These are phyloP conservation scores for Helicoverpa assulta DNA, from an alignment of 2,888 invertebrate species.

Conservation along the genomic window DNA sequence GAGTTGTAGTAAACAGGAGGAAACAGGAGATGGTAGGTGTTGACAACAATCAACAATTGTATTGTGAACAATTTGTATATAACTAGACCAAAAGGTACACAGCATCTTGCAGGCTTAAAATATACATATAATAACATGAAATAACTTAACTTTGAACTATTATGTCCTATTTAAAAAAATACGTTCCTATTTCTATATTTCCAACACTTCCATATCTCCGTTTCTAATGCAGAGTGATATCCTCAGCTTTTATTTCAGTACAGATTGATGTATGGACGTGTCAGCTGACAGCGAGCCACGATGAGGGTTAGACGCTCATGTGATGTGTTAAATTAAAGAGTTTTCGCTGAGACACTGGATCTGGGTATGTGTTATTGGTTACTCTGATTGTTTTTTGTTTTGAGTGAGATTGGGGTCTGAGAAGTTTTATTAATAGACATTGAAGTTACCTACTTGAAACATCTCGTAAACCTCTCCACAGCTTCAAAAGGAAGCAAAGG, in stretches of 20 bases:
- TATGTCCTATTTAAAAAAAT: background rate
- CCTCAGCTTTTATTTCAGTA: background rate
- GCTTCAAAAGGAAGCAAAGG: too few species aligned
- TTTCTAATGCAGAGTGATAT: background rate
- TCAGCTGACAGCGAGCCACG: constrained; percentile 17
- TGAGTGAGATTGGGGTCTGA: background rate
- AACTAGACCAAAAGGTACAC: too few species aligned
- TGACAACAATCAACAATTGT: too few species aligned
- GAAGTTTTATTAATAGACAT: background rate
- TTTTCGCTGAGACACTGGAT: constrained; percentile 1
- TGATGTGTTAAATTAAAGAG: constrained; percentile 23
- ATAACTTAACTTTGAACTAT: background rate
- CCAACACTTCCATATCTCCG: background rate
- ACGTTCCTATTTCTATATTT: background rate
- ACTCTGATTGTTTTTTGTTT: background rate
- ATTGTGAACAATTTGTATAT: too few species aligned
- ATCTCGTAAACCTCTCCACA: too few species aligned
- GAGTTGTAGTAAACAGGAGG: too few species aligned
- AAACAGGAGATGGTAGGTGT: background rate
- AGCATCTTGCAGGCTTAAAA: too few species aligned
- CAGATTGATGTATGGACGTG: constrained; percentile 19
- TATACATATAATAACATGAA: too few species aligned
- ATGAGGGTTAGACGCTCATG: constrained; percentile 26
- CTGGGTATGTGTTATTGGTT: background rate
- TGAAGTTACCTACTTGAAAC: too few species aligned